Evolutionary conservation across 2,113 vertebrate species (phyloP).

Genomic region (Uria aalge): DNA sequence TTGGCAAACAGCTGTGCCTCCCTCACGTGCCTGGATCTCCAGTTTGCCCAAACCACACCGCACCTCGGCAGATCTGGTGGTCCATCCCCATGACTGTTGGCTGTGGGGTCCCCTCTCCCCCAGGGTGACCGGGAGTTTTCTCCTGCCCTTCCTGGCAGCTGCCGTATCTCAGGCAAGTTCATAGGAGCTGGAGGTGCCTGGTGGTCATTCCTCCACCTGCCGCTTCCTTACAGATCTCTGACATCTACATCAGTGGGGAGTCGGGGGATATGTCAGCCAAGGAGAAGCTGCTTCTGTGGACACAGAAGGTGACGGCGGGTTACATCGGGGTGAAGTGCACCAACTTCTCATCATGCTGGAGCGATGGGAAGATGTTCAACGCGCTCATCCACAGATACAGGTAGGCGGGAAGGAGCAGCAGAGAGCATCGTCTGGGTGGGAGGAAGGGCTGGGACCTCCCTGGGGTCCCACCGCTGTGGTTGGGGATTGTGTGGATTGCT

Average conservation of each 20-base stretch:
- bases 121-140: fast-evolving
- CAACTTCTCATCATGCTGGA: conserved; percentile 98
- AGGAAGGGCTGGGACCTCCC: neutral
- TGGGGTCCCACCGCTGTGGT: fast-evolving
- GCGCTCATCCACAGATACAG: conserved; percentile 97
- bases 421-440: neutral
- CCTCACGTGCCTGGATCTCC: neutral
- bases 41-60: neutral
- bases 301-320: conserved; percentile 91
- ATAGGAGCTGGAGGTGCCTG: fast-evolving
- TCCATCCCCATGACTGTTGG: fast-evolving
- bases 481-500: neutral
- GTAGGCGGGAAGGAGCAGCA: conserved; percentile 48
- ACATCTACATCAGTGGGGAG: conserved; percentile 97
- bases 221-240: conserved; percentile 85
- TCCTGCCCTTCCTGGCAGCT: neutral
- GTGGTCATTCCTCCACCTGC: neutral
- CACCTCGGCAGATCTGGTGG: fast-evolving
- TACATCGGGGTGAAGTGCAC: conserved; percentile 91
- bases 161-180: neutral
- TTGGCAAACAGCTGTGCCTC: neutral
- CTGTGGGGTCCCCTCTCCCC: neutral
- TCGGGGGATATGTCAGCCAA: conserved; percentile 96
- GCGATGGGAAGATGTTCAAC: conserved; percentile 97
- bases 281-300: conserved; percentile 96